A percentile compares a stretch with the other conserved stretches of the same genome.
Conservation (phyloP, 2,888 invertebrate species). For the Eilema caniola region DNA sequence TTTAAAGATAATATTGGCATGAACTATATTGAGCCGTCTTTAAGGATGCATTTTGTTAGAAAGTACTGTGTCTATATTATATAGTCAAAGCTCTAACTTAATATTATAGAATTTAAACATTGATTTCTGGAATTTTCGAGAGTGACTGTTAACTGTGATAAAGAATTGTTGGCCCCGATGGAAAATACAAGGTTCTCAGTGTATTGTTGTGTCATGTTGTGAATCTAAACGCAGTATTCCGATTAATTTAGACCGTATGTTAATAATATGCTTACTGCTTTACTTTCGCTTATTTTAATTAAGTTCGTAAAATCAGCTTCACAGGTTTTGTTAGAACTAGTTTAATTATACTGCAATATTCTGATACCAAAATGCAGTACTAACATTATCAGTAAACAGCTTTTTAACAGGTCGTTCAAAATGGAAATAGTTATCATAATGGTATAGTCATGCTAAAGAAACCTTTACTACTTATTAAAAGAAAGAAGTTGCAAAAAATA, state of each 20-base stretch:
- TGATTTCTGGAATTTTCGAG: constrained; percentile 38
- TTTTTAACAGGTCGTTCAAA: too few relatives aligned
- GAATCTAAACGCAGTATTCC: not conserved
- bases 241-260: not conserved
- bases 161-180: constrained; percentile 40
- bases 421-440: too few relatives aligned
- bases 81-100: not conserved
- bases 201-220: constrained; percentile 5
- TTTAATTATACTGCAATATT: not conserved
- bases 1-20: too few relatives aligned
- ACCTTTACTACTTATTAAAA: too few relatives aligned
- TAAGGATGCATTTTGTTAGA: too few relatives aligned
- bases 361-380: too few relatives aligned
- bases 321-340: not conserved
- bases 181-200: constrained; percentile 39
- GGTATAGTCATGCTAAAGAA: too few relatives aligned
- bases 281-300: not conserved
- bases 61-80: too few relatives aligned
- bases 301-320: not conserved
- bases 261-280: not conserved
- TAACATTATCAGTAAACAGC: too few relatives aligned
- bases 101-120: not conserved
- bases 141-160: constrained; percentile 61
- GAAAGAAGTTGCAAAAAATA: too few relatives aligned
- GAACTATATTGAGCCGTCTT: too few relatives aligned